A percentile compares a stretch with the other conserved stretches of the same genome.
Conservation (phyloP, 2,113 vertebrate genomes). For the Phaetusa simplex region DNA sequence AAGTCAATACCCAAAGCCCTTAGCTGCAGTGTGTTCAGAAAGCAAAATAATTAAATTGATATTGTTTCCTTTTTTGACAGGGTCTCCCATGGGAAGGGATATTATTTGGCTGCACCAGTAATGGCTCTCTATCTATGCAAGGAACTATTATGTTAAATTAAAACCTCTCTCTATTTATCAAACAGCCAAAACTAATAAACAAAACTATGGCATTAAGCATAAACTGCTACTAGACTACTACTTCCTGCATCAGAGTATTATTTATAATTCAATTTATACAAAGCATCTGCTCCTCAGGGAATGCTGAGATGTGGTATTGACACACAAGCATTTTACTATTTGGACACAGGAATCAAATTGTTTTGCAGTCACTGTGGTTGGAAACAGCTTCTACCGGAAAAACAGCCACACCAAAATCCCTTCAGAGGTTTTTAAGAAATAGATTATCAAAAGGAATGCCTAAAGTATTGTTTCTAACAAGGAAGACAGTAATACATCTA, state of each 20-base stretch:
- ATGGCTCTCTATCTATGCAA: neutral
- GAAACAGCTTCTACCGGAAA: neutral
- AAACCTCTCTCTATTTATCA: conserved; percentile 43
- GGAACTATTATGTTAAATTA: conserved; percentile 28
- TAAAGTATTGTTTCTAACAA: neutral
- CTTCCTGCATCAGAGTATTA: conserved; percentile 15
- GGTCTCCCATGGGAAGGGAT: neutral
- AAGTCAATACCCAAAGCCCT: conserved; percentile 7
- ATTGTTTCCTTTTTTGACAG: conserved; percentile 15
- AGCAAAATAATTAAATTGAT: conserved; percentile 36
- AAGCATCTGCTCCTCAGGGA: neutral
- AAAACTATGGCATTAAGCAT: neutral
- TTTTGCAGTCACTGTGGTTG: neutral
- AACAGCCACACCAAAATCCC: neutral
- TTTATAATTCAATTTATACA: conserved; percentile 28
- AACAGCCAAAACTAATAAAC: conserved; percentile 27
- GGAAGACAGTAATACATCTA: neutral
- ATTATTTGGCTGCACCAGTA: neutral
- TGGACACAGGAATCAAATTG: neutral
- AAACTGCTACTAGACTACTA: conserved; percentile 14
- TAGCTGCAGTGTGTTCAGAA: neutral
- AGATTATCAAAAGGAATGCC: neutral
- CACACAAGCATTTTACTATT: neutral
- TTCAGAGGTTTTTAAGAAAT: neutral
- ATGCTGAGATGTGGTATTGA: neutral